phyloP scores from a whole-genome alignment of 1,140 invertebrate genomes.

The Apis dorsata region DNA sequence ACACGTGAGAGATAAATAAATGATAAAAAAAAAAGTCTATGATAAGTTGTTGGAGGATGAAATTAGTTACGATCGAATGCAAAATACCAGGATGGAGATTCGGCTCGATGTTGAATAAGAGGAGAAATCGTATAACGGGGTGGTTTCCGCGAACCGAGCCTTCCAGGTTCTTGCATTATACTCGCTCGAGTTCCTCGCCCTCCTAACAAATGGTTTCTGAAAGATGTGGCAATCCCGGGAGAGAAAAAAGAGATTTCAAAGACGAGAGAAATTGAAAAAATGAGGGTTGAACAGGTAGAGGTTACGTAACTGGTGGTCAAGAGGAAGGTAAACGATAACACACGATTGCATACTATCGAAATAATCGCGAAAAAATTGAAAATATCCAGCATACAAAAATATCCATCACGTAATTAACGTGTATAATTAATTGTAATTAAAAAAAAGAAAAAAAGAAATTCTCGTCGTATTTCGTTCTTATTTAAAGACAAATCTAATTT shows the following conservation, averaged over 20 bases:
- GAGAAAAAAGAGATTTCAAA: slow-evolving; percentile 59
- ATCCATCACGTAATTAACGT: too few species aligned
- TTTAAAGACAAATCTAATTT: too few species aligned
- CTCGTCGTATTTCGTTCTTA: too few species aligned
- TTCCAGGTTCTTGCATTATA: slow-evolving; percentile 59
- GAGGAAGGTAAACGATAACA: slow-evolving; percentile 18
- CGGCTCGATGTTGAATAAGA: slow-evolving; percentile 35
- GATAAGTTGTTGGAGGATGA: background rate
- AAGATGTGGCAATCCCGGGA: slow-evolving; percentile 57
- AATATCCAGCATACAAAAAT: too few species aligned
- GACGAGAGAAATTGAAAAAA: slow-evolving; percentile 63
- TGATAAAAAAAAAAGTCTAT: slow-evolving; percentile 15
- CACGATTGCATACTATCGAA: background rate
- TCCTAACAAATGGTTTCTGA: slow-evolving; percentile 67
- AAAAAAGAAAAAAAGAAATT: too few species aligned
- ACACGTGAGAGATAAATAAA: background rate
- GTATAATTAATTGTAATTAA: too few species aligned
- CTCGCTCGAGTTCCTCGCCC: slow-evolving; percentile 58
- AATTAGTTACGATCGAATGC: slow-evolving; percentile 47
- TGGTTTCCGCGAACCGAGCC: slow-evolving; percentile 49
- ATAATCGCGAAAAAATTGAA: background rate
- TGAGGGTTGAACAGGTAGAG: slow-evolving; percentile 60
- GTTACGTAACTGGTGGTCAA: slow-evolving; percentile 39
- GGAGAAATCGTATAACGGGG: slow-evolving; percentile 51
- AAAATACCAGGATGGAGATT: slow-evolving; percentile 37